Evolutionary conservation across 2,113 vertebrate species (phyloP).

Genomic region (Gasterosteus aculeatus): DNA sequence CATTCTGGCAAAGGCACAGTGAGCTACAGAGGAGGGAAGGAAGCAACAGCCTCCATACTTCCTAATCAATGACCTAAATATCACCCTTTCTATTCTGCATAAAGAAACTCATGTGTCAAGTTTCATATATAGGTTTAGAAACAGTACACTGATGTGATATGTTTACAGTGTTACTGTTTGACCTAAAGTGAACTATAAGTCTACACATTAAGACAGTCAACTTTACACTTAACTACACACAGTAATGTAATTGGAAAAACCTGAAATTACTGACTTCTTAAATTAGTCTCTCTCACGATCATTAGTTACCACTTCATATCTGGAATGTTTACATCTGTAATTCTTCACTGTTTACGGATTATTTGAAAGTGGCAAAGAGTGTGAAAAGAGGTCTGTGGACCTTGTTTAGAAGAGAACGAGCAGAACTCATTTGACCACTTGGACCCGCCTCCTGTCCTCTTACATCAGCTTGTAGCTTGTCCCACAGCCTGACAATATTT

Average conservation of each 20-base stretch:
- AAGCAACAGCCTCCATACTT: not conserved
- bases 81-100: not conserved
- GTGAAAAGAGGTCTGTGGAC: too few relatives aligned
- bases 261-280: too few relatives aligned
- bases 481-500: too few relatives aligned
- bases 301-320: too few relatives aligned
- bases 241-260: not conserved
- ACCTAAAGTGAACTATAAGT: not conserved
- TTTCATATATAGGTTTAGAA: not conserved
- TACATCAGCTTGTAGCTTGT: too few relatives aligned
- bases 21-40: slow-evolving; percentile 4
- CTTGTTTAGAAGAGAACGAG: too few relatives aligned
- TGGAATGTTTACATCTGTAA: too few relatives aligned
- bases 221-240: not conserved
- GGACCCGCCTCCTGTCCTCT: too few relatives aligned
- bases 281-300: too few relatives aligned
- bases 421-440: too few relatives aligned
- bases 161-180: not conserved
- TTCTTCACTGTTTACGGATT: too few relatives aligned
- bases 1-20: not conserved
- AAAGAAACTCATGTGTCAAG: not conserved
- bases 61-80: not conserved
- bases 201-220: not conserved
- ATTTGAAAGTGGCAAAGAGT: too few relatives aligned
- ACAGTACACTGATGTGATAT: not conserved